Percentiles rank a stretch among this genome's conserved stretches.
Conservation (phyloP, 1,140 invertebrate genomes). For the Pachyrhynchus sulphureomaculatus region DNA sequence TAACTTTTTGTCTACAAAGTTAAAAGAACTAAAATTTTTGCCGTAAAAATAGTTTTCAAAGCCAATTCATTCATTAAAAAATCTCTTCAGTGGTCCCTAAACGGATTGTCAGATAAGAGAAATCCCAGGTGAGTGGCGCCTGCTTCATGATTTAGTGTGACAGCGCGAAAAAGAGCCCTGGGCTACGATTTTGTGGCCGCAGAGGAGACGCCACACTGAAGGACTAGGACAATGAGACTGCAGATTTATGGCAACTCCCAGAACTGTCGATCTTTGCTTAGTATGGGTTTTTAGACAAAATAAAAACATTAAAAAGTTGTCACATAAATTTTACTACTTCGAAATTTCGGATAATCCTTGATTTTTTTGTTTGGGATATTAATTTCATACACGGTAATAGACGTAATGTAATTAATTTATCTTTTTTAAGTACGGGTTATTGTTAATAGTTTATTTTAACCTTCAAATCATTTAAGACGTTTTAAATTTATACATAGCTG, state of each 20-base stretch:
- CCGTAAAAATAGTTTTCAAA: background rate
- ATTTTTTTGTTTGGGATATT: no score
- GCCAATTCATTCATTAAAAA: conserved; percentile 21
- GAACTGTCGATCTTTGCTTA: conserved; percentile 16
- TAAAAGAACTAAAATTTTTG: no score
- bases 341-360: no score
- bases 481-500: no score
- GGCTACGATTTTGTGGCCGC: conserved; percentile 20
- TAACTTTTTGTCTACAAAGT: no score
- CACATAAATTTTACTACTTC: no score
- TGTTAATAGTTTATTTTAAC: no score
- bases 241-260: conserved; percentile 26
- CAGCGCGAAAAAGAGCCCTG: conserved; percentile 26
- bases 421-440: no score
- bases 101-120: conserved; percentile 25
- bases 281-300: conserved; percentile 11
- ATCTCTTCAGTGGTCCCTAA: conserved; percentile 6
- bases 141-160: conserved; percentile 31
- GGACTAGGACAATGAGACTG: conserved; percentile 24
- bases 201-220: conserved; percentile 19
- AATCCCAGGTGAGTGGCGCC: conserved; percentile 21
- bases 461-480: no score
- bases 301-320: conserved; percentile 11
- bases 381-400: no score
- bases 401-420: no score